Conservation (phyloP, 2,888 invertebrate genomes). For the Lucinisca nassula region DNA sequence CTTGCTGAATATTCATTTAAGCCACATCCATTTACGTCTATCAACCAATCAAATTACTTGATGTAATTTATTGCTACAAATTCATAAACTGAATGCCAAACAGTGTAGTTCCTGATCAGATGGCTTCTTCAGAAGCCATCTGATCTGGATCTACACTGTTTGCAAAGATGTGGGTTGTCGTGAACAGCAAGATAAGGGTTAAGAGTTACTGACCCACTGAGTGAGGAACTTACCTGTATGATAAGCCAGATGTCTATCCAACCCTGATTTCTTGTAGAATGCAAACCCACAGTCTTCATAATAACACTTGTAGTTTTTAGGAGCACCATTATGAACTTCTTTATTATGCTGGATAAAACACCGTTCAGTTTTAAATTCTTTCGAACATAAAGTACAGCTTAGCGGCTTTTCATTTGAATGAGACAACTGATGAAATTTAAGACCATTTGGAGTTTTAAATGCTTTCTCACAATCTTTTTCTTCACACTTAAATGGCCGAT, state of each 20-base stretch:
- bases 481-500: slow-evolving; percentile 80
- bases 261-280: slow-evolving; percentile 86
- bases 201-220: too few relatives aligned
- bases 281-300: slow-evolving; percentile 84
- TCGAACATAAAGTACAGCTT: slow-evolving; percentile 83
- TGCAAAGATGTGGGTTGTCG: too few relatives aligned
- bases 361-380: slow-evolving; percentile 82
- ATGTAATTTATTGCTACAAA: too few relatives aligned
- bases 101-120: too few relatives aligned
- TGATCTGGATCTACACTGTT: too few relatives aligned
- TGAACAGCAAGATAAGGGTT: too few relatives aligned
- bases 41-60: too few relatives aligned
- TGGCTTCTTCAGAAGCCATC: too few relatives aligned
- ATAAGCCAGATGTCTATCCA: slow-evolving; percentile 85
- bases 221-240: slow-evolving; percentile 88
- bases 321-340: slow-evolving; percentile 82
- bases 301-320: slow-evolving; percentile 83
- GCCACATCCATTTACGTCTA: too few relatives aligned
- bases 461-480: slow-evolving; percentile 82
- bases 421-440: slow-evolving; percentile 81
- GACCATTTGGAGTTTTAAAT: slow-evolving; percentile 83
- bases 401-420: slow-evolving; percentile 82
- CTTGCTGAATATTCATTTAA: too few relatives aligned
- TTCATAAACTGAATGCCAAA: too few relatives aligned
- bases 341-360: slow-evolving; percentile 83